Conservation (phyloP, 2,888 invertebrate genomes). For the Hydroisotoma schaefferi region DNA sequence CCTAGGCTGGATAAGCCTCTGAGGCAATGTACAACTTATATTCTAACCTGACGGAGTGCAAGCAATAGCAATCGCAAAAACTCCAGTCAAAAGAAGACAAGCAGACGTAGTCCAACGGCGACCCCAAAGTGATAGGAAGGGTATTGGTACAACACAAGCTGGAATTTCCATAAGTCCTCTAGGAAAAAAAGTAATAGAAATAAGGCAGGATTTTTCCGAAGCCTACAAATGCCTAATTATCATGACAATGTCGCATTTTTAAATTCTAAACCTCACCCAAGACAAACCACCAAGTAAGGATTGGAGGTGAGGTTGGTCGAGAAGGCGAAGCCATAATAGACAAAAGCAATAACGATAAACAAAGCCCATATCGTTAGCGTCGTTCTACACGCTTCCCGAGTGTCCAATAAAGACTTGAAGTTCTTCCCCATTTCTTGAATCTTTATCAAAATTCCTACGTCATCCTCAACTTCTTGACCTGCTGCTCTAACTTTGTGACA, state of each 20-base stretch:
- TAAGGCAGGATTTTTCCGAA: too few species aligned
- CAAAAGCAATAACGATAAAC: slow-evolving; percentile 34
- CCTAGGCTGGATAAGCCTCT: too few species aligned
- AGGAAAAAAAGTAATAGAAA: too few species aligned
- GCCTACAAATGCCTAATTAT: too few species aligned
- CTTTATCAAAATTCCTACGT: slow-evolving; percentile 3
- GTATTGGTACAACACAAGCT: slow-evolving; percentile 28
- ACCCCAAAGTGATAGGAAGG: slow-evolving; percentile 41
- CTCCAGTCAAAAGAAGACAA: slow-evolving; percentile 31
- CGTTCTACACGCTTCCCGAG: slow-evolving; percentile 14
- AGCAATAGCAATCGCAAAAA: slow-evolving; percentile 35
- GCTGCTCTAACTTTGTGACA: slow-evolving; percentile 20
- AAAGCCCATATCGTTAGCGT: slow-evolving; percentile 24
- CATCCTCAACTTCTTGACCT: slow-evolving; percentile 2
- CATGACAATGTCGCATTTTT: too few species aligned
- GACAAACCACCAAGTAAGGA: slow-evolving; percentile 40
- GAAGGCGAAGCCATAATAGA: slow-evolving; percentile 45
- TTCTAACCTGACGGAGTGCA: slow-evolving; percentile 29
- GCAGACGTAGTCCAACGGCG: slow-evolving; percentile 27
- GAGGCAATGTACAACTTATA: not conserved
- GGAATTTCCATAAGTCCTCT: slow-evolving; percentile 46
- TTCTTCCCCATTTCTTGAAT: slow-evolving; percentile 1
- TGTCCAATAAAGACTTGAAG: slow-evolving; percentile 21
- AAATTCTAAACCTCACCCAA: slow-evolving; percentile 30
- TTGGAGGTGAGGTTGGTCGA: slow-evolving; percentile 34